These are phyloP conservation scores for Caenorhabditis angaria DNA, from an alignment of 2,888 invertebrate species.

Conservation along the genomic window DNA sequence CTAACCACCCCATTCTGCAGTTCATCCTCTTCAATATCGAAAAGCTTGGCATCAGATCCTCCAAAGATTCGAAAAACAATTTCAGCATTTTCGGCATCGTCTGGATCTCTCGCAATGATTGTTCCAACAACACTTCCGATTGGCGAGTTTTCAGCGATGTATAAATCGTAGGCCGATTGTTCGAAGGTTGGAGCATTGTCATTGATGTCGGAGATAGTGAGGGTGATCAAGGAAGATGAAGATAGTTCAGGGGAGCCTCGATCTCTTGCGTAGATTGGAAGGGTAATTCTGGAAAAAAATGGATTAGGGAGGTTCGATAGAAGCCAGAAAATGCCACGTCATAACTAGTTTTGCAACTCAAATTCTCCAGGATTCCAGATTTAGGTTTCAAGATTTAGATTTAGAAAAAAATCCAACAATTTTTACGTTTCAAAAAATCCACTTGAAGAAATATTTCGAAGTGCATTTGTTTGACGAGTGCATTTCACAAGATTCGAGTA, in stretches of 20 bases:
- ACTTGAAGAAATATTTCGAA: too few species aligned
- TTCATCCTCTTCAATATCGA: conserved; percentile 74
- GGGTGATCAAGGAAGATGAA: conserved; percentile 81
- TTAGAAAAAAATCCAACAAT: too few species aligned
- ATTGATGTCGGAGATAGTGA: conserved; percentile 82
- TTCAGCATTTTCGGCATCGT: conserved; percentile 81
- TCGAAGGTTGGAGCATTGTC: conserved; percentile 80
- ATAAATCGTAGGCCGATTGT: conserved; percentile 84
- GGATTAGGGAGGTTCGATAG: conserved; percentile 21
- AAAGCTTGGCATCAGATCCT: conserved; percentile 79
- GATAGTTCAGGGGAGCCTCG: conserved; percentile 82
- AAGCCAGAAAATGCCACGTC: not conserved
- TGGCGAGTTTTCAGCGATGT: conserved; percentile 94
- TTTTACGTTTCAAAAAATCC: too few species aligned
- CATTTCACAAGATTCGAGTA: too few species aligned
- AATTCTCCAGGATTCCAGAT: too few species aligned
- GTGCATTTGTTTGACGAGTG: too few species aligned
- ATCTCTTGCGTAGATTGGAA: conserved; percentile 86
- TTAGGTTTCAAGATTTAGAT: too few species aligned
- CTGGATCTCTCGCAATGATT: conserved; percentile 88
- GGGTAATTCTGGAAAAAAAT: conserved; percentile 75
- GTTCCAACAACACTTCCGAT: conserved; percentile 91
- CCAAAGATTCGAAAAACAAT: conserved; percentile 94
- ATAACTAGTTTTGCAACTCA: too few species aligned
- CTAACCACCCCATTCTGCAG: conserved; percentile 76